These are phyloP conservation scores for Alsophila aescularia DNA, from an alignment of 2,888 invertebrate species.

Conservation along the genomic window DNA sequence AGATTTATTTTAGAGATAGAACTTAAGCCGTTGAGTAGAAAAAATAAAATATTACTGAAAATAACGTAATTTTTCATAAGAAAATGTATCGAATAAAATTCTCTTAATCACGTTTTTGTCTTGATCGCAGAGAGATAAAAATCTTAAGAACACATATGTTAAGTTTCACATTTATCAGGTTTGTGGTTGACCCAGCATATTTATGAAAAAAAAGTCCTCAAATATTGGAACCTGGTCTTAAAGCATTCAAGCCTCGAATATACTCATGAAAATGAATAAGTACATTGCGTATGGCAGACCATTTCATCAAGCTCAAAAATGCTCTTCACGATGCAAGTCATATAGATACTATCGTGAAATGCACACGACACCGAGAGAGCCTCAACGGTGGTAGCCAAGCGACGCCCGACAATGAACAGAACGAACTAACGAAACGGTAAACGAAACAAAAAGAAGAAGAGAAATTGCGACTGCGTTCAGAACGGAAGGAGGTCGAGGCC, in stretches of 20 bases:
- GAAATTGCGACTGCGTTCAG: slow-evolving; percentile 81
- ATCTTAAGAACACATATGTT: too few species aligned
- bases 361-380: slow-evolving; percentile 15
- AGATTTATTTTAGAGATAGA: too few species aligned
- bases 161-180: too few species aligned
- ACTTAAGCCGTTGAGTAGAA: too few species aligned
- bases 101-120: too few species aligned
- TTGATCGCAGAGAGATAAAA: too few species aligned
- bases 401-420: slow-evolving; percentile 22
- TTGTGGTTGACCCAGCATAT: too few species aligned
- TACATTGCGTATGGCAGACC: slow-evolving; percentile 12
- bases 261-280: slow-evolving; percentile 11
- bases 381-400: slow-evolving; percentile 14
- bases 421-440: slow-evolving; percentile 39
- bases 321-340: slow-evolving; percentile 36
- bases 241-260: slow-evolving; percentile 15
- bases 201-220: too few species aligned
- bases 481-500: slow-evolving; percentile 70
- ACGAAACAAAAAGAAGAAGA: slow-evolving; percentile 53
- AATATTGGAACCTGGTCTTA: slow-evolving; percentile 20
- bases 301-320: slow-evolving; percentile 30
- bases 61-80: too few species aligned
- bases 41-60: too few species aligned
- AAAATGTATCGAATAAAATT: too few species aligned
- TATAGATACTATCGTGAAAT: slow-evolving; percentile 25